Percentiles rank a stretch among this genome's conserved stretches.
phyloP scores from a whole-genome alignment of 2,888 invertebrate genomes.

The Steinernema carpocapsae region DNA sequence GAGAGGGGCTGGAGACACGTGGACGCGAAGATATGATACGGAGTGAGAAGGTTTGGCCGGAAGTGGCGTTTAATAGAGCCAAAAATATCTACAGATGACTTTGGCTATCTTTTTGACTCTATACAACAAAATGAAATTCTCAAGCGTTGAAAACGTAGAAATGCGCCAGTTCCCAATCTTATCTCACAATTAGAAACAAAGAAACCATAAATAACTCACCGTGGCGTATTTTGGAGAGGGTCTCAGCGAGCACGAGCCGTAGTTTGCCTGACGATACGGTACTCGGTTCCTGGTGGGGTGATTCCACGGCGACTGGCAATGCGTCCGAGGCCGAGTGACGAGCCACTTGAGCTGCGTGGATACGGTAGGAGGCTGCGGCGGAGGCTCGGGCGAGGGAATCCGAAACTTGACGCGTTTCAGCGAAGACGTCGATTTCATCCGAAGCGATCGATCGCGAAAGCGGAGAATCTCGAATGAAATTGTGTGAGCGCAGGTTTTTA shows the following conservation, averaged over 20 bases:
- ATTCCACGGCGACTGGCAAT: not conserved
- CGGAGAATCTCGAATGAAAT: conserved; percentile 19
- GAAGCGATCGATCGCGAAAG: not conserved
- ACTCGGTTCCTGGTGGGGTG: not conserved
- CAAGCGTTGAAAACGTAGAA: too few species aligned
- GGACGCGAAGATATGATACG: not conserved
- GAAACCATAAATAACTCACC: not conserved
- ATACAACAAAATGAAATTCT: too few species aligned
- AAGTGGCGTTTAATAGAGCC: too few species aligned
- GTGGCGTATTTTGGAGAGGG: not conserved
- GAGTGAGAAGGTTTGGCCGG: too few species aligned
- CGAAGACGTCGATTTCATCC: not conserved
- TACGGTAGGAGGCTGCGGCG: conserved; percentile 17
- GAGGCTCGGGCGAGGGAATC: conserved; percentile 14
- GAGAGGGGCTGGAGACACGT: not conserved
- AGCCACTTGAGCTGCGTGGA: conserved; percentile 9
- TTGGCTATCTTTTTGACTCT: too few species aligned
- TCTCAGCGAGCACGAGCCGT: not conserved
- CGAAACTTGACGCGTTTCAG: conserved; percentile 27
- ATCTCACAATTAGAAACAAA: too few species aligned
- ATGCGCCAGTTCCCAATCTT: too few species aligned
- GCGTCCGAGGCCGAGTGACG: conserved; percentile 4
- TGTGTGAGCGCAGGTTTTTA: not conserved
- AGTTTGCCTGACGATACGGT: conserved; percentile 22
- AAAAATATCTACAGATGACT: too few species aligned